These are phyloP conservation scores for Oxystoma pomonae DNA, from an alignment of 2,888 invertebrate species.

Conservation along the genomic window DNA sequence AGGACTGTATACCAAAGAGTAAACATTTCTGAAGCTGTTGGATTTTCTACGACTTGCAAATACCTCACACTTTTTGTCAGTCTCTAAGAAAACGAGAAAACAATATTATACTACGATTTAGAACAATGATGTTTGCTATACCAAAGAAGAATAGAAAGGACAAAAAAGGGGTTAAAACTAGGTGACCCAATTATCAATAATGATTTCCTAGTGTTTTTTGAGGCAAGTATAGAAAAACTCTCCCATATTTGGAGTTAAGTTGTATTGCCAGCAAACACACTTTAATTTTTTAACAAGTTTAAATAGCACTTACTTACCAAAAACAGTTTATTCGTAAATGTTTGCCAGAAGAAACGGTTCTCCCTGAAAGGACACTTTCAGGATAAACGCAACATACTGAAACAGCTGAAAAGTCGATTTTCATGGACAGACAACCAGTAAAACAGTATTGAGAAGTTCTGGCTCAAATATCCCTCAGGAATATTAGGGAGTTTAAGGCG, in stretches of 20 bases:
- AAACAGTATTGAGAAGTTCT: not conserved
- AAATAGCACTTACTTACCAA: not conserved
- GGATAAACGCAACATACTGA: not conserved
- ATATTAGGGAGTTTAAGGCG: not conserved
- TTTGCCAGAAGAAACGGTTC: not conserved
- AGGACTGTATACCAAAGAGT: constrained; percentile 46
- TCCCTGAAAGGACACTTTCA: not conserved
- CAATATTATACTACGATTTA: too few species aligned
- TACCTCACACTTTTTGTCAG: not conserved
- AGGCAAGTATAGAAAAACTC: too few species aligned
- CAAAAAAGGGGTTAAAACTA: too few species aligned
- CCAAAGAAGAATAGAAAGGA: too few species aligned
- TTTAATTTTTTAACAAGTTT: not conserved
- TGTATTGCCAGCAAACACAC: too few species aligned
- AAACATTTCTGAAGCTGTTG: constrained; percentile 37
- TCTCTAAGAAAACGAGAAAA: not conserved
- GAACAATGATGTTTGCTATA: too few species aligned
- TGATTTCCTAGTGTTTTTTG: too few species aligned
- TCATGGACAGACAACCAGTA: not conserved
- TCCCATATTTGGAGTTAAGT: too few species aligned
- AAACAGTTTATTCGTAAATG: not conserved
- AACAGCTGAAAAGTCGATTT: not conserved
- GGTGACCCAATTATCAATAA: too few species aligned
- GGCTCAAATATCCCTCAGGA: not conserved
- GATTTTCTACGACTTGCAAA: not conserved